Base-by-base conservation (phyloP, 2,113 vertebrate genomes). In the Alosa alosa region DNA sequence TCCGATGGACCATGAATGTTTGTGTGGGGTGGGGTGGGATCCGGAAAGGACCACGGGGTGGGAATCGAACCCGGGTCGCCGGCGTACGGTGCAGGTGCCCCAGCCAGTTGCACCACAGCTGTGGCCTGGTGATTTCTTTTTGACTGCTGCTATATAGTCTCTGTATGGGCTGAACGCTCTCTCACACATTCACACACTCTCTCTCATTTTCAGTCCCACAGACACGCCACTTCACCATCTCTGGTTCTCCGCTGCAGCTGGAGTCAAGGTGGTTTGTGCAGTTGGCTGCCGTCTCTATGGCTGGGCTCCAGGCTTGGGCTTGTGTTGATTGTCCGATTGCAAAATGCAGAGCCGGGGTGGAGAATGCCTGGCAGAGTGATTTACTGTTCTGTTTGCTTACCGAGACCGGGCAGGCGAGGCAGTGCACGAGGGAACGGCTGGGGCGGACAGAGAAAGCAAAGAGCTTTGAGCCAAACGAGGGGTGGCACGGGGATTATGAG, bases 1-100 rank as follows among this genome's bases (percentile, higher is more conserved):
- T 39, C 72, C 31, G 85, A 82, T 72, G 31, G 68, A 81, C n/a
- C 10, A 13, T 36, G 31, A 1, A 10, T 83, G 87, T 87, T 18
- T 85, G 82, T 46, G 41, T 85, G 36, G n/a, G n/a, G n/a, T n/a
- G 31, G 31, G 31, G 31, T 31, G 31, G 31, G 31, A 31, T 31
- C 31, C 31, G 1, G 31, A 31, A 31, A 31, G 31, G 31, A 31
- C 31, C 31, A 31, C 31, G 1, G 31, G 31, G 31, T 31, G 31
- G 31, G 31, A 31, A 31, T 31, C 31, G 31, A 31, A 31, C 31
- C 31, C 31, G 31, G 31, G 31, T 31, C 31, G 1, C 31, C 31
- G 31, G 31, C 31, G 31, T 31, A 31, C 31, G 1, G 31, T 31
- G 31, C 31, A 31, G 31, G 31, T 31, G 31, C 31, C 31, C 31